phyloP scores from a whole-genome alignment of 2,797 vertebrate species.

The Cottoperca gobio region DNA sequence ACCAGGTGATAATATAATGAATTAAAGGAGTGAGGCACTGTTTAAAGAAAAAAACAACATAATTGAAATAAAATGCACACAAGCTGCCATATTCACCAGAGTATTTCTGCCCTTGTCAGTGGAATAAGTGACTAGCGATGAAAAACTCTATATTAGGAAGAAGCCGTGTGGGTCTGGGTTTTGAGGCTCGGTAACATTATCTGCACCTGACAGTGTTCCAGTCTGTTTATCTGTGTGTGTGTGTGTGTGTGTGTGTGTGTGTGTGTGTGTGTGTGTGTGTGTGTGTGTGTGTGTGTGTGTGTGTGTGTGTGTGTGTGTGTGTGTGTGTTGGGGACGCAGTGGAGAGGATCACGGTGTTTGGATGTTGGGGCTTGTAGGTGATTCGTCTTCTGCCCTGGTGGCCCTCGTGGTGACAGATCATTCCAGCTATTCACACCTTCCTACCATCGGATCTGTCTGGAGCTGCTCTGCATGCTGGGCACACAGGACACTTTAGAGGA shows the following conservation, averaged over 20 bases:
- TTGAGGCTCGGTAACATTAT: not conserved
- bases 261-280: not conserved
- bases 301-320: not conserved
- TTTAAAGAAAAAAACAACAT: not conserved
- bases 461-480: constrained; percentile 43
- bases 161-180: not conserved
- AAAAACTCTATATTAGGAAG: not conserved
- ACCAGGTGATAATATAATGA: not conserved
- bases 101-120: too few relatives aligned
- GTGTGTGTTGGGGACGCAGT: constrained; percentile 2
- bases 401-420: constrained; percentile 57
- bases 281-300: not conserved
- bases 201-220: not conserved
- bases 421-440: constrained; percentile 67
- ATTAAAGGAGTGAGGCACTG: not conserved
- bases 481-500: not conserved
- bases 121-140: not conserved
- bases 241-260: constrained; percentile 1
- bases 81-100: too few relatives aligned
- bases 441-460: constrained; percentile 58
- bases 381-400: constrained; percentile 59
- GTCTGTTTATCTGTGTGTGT: too few relatives aligned
- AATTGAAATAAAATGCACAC: too few relatives aligned
- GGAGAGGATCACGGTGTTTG: not conserved
- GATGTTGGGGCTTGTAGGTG: constrained; percentile 20